Evolutionary conservation across 2,888 invertebrate genomes (phyloP).

Genomic region (Corythucha ciliata): DNA sequence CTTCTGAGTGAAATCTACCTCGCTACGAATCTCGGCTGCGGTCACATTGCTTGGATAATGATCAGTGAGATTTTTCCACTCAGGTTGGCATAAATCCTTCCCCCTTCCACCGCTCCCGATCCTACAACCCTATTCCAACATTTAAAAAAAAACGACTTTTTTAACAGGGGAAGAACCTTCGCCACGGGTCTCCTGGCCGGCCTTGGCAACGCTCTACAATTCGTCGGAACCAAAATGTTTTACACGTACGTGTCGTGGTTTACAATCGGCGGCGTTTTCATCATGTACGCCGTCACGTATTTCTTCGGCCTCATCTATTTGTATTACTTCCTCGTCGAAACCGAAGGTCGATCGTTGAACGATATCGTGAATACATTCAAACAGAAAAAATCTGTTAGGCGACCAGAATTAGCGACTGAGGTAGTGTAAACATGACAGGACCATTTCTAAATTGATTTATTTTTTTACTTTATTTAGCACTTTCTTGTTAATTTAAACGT

Average conservation of each 20-base stretch:
- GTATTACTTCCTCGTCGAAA: slow-evolving; percentile 66
- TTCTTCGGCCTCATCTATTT: slow-evolving; percentile 53
- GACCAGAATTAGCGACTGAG: no score
- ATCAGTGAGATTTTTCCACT: slow-evolving; percentile 52
- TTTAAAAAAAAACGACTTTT: no score
- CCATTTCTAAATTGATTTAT: no score
- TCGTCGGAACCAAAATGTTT: slow-evolving; percentile 27
- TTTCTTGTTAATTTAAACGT: no score
- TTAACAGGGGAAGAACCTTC: slow-evolving; percentile 27
- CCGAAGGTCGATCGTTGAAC: slow-evolving; percentile 63
- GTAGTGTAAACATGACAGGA: no score
- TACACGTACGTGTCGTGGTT: slow-evolving; percentile 19
- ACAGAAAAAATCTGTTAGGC: no score
- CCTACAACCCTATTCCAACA: no score
- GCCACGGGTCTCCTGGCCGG: slow-evolving; percentile 28
- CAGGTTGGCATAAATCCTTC: no score
- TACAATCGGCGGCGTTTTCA: slow-evolving; percentile 35
- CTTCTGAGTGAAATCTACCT: slow-evolving; percentile 44
- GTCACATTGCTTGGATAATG: slow-evolving; percentile 49
- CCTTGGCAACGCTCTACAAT: slow-evolving; percentile 24
- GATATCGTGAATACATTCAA: slow-evolving; percentile 47
- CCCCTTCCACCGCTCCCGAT: no score
- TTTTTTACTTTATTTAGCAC: no score
- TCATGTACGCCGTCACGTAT: slow-evolving; percentile 40
- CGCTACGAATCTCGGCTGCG: slow-evolving; percentile 41